Percentiles rank a stretch among this genome's conserved stretches.
Evolutionary conservation across 2,113 vertebrate genomes (phyloP).

Genomic region (Carassius auratus): DNA sequence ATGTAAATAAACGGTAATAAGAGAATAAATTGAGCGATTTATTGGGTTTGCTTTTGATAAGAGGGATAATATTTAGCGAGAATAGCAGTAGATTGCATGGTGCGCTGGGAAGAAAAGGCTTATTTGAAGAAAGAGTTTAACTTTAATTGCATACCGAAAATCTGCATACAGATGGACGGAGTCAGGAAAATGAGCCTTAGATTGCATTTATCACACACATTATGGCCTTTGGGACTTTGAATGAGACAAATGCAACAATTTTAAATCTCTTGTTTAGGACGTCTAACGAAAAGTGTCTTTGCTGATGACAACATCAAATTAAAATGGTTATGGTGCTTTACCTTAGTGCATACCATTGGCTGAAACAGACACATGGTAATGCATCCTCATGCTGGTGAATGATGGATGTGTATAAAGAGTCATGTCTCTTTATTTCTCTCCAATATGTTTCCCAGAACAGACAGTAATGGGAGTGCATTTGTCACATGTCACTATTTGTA

Average conservation of each 20-base stretch:
- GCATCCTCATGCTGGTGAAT: slow-evolving; percentile 9
- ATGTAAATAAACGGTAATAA: slow-evolving; percentile 53
- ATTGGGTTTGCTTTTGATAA: slow-evolving; percentile 77
- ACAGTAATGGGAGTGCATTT: slow-evolving; percentile 24
- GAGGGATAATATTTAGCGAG: slow-evolving; percentile 76
- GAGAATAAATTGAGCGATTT: slow-evolving; percentile 65
- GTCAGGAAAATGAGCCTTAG: background rate
- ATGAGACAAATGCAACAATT: background rate
- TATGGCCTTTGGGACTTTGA: slow-evolving; percentile 12
- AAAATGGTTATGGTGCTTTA: slow-evolving; percentile 21
- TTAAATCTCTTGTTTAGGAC: background rate
- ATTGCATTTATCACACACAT: slow-evolving; percentile 1
- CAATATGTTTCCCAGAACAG: background rate
- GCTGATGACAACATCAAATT: slow-evolving; percentile 23
- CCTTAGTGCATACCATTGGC: slow-evolving; percentile 4
- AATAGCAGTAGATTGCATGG: slow-evolving; percentile 60
- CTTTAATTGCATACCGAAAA: slow-evolving; percentile 72
- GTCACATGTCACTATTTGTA: background rate
- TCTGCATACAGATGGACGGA: slow-evolving; percentile 67
- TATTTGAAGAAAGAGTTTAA: slow-evolving; percentile 77
- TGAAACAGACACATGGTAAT: slow-evolving; percentile 27
- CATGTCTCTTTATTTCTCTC: background rate
- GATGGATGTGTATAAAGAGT: slow-evolving; percentile 1
- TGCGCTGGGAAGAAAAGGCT: slow-evolving; percentile 56
- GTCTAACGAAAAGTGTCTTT: background rate